These are phyloP conservation scores for Cercopithecus petaurista DNA, from an alignment of 2,797 vertebrate genomes.

Conservation along the genomic window DNA sequence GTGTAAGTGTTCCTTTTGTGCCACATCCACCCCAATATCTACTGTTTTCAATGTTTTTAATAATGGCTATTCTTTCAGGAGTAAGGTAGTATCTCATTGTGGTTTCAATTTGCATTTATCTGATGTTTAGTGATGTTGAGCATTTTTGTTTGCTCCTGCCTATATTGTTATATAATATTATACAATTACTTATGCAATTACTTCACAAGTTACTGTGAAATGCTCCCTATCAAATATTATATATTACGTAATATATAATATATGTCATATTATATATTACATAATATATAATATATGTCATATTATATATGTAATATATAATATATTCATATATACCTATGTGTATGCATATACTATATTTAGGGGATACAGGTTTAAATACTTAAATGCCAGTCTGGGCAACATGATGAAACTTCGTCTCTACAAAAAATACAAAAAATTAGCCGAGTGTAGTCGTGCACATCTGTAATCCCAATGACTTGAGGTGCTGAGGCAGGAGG, in stretches of 20 bases:
- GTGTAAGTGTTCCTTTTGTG: not conserved
- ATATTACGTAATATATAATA: not conserved
- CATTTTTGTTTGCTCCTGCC: not conserved
- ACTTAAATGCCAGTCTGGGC: not conserved
- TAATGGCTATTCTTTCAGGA: not conserved
- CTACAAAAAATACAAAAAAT: not conserved
- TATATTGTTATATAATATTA: too few species aligned
- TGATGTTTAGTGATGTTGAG: not conserved
- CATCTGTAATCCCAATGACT: not conserved
- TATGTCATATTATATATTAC: not conserved
- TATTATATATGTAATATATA: not conserved
- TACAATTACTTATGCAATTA: not conserved
- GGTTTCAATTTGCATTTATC: not conserved
- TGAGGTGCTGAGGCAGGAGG: not conserved
- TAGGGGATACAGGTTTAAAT: not conserved
- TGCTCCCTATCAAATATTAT: not conserved
- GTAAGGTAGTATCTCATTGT: not conserved
- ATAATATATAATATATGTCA: too few species aligned
- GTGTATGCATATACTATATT: not conserved
- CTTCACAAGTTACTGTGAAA: not conserved
- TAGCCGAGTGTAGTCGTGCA: not conserved
- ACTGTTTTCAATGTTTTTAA: not conserved
- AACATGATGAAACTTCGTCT: not conserved
- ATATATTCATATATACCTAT: not conserved
- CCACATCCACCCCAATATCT: not conserved